Conservation (phyloP, 2,113 vertebrate genomes). For the Rhombomys opimus region DNA sequence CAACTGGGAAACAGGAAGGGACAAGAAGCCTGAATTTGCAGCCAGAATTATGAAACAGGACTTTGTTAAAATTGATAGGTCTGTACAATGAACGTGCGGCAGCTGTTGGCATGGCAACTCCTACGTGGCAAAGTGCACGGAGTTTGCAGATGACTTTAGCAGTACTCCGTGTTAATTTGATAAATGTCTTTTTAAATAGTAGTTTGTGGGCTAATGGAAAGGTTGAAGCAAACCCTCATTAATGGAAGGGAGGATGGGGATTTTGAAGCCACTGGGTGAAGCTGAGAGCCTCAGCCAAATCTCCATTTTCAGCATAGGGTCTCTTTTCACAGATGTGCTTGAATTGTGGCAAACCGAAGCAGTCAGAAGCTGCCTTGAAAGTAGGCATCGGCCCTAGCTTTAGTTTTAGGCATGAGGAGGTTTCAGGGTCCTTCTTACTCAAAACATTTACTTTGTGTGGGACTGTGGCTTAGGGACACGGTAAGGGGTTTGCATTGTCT, state of each 20-base stretch:
- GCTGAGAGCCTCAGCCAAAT: not conserved
- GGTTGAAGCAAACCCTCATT: slow-evolving; percentile 72
- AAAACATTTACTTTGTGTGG: not conserved
- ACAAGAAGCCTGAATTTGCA: not conserved
- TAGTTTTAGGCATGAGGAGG: not conserved
- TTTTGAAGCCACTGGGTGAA: slow-evolving; percentile 51
- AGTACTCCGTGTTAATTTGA: slow-evolving; percentile 79
- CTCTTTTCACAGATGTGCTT: not conserved
- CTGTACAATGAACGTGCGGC: slow-evolving; percentile 66
- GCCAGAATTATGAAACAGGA: slow-evolving; percentile 55
- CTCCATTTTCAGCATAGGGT: slow-evolving; percentile 8
- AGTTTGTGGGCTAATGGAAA: slow-evolving; percentile 83
- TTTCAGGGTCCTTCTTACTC: not conserved
- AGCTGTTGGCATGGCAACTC: slow-evolving; percentile 77
- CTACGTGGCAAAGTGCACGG: slow-evolving; percentile 78
- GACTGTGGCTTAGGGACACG: not conserved
- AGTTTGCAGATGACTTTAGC: slow-evolving; percentile 78
- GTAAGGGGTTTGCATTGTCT: not conserved
- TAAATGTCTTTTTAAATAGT: slow-evolving; percentile 84
- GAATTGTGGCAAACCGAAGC: not conserved
- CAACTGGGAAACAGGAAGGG: not conserved
- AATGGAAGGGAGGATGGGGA: slow-evolving; percentile 54
- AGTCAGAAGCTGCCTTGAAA: not conserved
- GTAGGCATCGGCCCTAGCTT: not conserved
- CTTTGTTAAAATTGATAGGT: slow-evolving; percentile 75